phyloP scores from a whole-genome alignment of 2,888 invertebrate genomes.

The Hipparchia sbordonii region DNA sequence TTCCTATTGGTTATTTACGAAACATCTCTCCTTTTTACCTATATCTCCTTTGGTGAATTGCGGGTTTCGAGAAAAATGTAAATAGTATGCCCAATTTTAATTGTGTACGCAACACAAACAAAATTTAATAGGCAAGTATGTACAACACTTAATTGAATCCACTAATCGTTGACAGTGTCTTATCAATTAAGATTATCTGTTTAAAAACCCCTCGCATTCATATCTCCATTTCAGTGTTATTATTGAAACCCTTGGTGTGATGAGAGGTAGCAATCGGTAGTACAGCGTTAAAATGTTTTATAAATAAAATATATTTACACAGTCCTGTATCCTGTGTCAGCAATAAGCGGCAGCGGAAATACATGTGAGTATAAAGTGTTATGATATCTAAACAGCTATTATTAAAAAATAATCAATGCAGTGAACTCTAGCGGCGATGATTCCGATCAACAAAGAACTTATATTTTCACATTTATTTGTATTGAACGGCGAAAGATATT shows the following conservation, averaged over 20 bases:
- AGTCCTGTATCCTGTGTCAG: constrained; percentile 3
- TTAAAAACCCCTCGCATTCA: constrained; percentile 70
- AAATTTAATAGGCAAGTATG: constrained; percentile 25
- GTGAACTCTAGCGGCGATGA: constrained; percentile 13
- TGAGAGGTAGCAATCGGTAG: constrained; percentile 42
- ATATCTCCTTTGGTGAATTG: too few species aligned
- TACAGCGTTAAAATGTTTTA: constrained; percentile 31
- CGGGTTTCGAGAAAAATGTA: too few species aligned
- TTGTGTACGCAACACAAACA: too few species aligned
- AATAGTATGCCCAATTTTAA: too few species aligned
- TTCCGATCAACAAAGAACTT: constrained; percentile 8
- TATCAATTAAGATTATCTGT: constrained; percentile 77
- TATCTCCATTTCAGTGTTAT: constrained; percentile 69
- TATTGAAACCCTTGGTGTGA: constrained; percentile 53
- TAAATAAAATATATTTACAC: constrained; percentile 26
- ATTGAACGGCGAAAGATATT: too few species aligned
- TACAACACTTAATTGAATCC: constrained; percentile 56
- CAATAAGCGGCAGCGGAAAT: not conserved
- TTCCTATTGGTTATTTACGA: too few species aligned
- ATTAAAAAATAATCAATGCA: constrained; percentile 20
- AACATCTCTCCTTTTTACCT: too few species aligned
- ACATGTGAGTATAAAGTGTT: constrained; percentile 34
- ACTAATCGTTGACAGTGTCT: constrained; percentile 67
- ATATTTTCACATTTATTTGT: not conserved
- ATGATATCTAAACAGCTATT: constrained; percentile 10